Conservation (phyloP, 1,140 invertebrate genomes). For the Aradophagus sp. region DNA sequence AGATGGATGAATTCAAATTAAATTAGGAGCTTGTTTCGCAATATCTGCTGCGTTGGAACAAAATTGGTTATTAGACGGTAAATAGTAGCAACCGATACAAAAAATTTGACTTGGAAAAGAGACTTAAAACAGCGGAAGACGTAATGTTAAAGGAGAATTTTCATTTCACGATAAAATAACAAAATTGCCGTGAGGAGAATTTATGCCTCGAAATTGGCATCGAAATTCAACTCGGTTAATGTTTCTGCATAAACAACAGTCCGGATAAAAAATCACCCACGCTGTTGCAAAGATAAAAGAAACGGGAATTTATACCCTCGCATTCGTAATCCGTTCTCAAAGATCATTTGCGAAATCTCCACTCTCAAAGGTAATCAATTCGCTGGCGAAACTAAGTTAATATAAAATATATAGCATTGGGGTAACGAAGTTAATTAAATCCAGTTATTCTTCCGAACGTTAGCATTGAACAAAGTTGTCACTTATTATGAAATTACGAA, state of each 20-base stretch:
- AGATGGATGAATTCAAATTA: constrained; percentile 3
- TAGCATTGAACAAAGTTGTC: constrained; percentile 22
- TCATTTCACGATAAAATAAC: neutral
- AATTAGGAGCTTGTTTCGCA: neutral
- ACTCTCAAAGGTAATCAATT: constrained; percentile 12
- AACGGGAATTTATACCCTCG: neutral
- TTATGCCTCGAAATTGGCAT: neutral
- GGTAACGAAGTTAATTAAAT: constrained; percentile 25
- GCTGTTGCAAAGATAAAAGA: no score
- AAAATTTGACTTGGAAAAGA: constrained; percentile 1
- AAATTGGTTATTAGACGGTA: constrained; percentile 2
- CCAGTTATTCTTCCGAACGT: constrained; percentile 17
- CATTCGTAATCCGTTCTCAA: neutral
- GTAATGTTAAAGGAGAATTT: no score
- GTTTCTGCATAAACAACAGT: no score
- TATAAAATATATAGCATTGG: constrained; percentile 9
- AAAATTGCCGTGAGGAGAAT: neutral
- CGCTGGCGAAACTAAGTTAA: constrained; percentile 2
- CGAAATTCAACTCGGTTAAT: no score
- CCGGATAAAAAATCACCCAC: no score
- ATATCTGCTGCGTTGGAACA: neutral
- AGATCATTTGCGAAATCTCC: constrained; percentile 8
- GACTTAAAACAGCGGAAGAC: no score
- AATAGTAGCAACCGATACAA: neutral
- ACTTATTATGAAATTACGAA: constrained; percentile 25